These are phyloP conservation scores for Etheostoma cragini DNA, from an alignment of 2,113 vertebrate species.

Conservation along the genomic window DNA sequence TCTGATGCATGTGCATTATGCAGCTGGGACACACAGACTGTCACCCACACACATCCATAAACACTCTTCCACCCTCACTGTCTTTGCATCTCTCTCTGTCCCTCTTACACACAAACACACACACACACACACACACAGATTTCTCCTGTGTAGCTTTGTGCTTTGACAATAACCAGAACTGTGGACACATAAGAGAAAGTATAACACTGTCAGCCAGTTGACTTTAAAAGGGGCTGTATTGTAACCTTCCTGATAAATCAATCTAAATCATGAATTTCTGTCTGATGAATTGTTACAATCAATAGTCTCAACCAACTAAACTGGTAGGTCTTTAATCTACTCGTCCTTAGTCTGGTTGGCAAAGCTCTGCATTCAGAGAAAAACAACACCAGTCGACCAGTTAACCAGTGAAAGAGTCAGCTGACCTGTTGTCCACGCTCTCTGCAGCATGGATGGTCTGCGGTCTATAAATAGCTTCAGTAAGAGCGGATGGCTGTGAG, in stretches of 20 bases:
- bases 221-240: background rate
- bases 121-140: background rate
- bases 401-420: background rate
- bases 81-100: background rate
- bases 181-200: background rate
- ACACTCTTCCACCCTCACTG: background rate
- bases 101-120: background rate
- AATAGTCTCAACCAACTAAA: no score
- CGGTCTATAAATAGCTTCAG: slow-evolving; percentile 55
- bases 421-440: background rate
- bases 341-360: background rate
- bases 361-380: background rate
- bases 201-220: background rate
- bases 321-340: background rate
- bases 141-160: background rate
- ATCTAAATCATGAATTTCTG: background rate
- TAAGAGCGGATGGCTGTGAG: slow-evolving; percentile 16
- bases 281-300: background rate
- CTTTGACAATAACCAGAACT: slow-evolving; percentile 12
- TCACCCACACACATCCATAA: background rate
- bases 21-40: background rate
- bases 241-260: background rate
- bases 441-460: background rate
- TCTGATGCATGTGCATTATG: background rate
- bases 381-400: background rate